Evolutionary conservation across 1,140 invertebrate genomes (phyloP).

Genomic region (Hypothenemus hampei): DNA sequence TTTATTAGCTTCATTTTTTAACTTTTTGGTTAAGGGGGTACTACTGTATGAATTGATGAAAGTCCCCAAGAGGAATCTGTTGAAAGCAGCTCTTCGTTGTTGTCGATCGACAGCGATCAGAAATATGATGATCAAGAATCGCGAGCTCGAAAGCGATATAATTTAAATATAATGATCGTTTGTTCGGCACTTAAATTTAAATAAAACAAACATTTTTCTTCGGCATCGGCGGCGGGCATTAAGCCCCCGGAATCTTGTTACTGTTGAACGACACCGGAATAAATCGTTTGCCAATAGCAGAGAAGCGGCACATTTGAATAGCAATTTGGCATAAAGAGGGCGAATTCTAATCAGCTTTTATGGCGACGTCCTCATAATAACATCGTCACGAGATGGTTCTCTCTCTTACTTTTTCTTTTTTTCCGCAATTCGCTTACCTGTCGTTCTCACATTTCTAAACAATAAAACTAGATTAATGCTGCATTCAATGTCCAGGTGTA

Average conservation of each 20-base stretch:
- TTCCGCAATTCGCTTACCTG: too few relatives aligned
- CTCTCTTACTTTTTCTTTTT: too few relatives aligned
- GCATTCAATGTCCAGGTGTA: too few relatives aligned
- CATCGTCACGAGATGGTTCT: too few relatives aligned
- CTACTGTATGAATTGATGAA: too few relatives aligned
- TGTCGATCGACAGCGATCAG: not conserved
- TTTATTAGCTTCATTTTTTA: too few relatives aligned
- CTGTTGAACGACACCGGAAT: slow-evolving; percentile 41
- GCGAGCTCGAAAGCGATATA: slow-evolving; percentile 28
- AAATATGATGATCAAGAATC: not conserved
- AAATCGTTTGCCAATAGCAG: slow-evolving; percentile 45
- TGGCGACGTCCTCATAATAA: too few relatives aligned
- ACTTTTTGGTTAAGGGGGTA: too few relatives aligned
- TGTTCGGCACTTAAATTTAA: slow-evolving; percentile 42
- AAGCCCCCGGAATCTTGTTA: slow-evolving; percentile 41
- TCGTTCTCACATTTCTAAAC: too few relatives aligned
- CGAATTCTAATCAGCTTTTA: slow-evolving; percentile 46
- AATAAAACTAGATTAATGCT: too few relatives aligned
- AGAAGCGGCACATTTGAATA: slow-evolving; percentile 43
- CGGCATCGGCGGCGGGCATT: slow-evolving; percentile 32
- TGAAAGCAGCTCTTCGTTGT: not conserved
- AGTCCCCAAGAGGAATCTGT: too few relatives aligned
- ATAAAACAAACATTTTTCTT: slow-evolving; percentile 46
- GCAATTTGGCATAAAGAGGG: slow-evolving; percentile 43
- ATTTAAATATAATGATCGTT: slow-evolving; percentile 42